phyloP scores from a whole-genome alignment of 2,113 vertebrate species.

The Dipodomys ordii region DNA sequence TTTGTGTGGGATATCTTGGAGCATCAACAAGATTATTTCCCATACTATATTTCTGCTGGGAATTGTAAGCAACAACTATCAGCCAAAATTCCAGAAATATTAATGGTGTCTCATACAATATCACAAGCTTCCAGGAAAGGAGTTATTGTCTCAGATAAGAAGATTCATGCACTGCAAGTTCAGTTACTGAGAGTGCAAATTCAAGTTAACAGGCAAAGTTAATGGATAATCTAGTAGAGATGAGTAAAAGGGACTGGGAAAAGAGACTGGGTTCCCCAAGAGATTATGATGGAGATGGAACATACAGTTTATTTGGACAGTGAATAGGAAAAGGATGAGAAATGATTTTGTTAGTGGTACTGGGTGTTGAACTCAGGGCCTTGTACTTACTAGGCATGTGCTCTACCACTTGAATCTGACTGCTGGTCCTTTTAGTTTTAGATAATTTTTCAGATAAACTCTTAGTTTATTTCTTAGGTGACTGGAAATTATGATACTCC shows the following conservation, averaged over 20 bases:
- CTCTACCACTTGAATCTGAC: too few relatives aligned
- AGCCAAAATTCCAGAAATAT: not conserved
- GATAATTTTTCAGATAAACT: too few relatives aligned
- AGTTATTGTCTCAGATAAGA: not conserved
- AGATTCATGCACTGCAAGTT: not conserved
- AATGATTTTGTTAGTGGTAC: not conserved
- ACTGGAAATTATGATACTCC: too few relatives aligned
- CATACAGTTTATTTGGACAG: not conserved
- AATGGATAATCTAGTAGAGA: not conserved
- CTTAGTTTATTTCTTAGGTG: too few relatives aligned
- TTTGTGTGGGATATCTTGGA: not conserved
- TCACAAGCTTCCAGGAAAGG: not conserved
- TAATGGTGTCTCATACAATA: not conserved
- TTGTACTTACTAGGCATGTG: too few relatives aligned
- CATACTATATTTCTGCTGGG: not conserved
- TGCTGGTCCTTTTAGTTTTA: too few relatives aligned
- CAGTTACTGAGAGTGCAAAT: not conserved
- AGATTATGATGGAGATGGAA: not conserved
- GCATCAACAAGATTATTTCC: not conserved
- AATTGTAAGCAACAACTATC: not conserved
- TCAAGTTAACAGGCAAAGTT: not conserved
- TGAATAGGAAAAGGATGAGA: not conserved
- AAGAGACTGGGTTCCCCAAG: not conserved
- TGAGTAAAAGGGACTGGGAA: not conserved
- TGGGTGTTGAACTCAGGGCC: too few relatives aligned